Conservation (phyloP, 2,113 vertebrate species). For the Physeter macrocephalus region DNA sequence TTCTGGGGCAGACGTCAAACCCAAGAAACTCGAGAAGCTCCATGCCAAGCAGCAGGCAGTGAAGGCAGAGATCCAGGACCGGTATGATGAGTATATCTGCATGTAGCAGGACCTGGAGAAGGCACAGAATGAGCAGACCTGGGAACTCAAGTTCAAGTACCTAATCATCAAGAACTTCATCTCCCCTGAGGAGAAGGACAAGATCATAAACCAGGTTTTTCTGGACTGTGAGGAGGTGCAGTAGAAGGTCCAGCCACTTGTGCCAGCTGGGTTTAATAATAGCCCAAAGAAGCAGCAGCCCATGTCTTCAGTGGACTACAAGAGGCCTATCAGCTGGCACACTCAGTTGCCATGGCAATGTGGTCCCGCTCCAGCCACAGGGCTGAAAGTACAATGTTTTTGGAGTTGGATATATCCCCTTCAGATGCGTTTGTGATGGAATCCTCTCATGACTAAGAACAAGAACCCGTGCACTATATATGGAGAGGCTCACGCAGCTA, state of each 20-base stretch:
- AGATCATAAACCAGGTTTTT: constrained; percentile 90
- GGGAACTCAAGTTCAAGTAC: constrained; percentile 96
- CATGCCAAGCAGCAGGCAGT: constrained; percentile 90
- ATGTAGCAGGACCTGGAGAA: constrained; percentile 93
- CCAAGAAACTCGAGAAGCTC: constrained; percentile 94
- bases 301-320: constrained; percentile 89
- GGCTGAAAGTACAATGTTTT: constrained; percentile 93
- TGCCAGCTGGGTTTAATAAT: constrained; percentile 44
- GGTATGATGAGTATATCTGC: constrained; percentile 88
- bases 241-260: constrained; percentile 82
- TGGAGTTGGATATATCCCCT: constrained; percentile 91
- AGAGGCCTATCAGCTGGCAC: constrained; percentile 90
- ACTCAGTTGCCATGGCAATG: constrained; percentile 91
- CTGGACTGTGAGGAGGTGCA: constrained; percentile 92
- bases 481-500: constrained; percentile 80
- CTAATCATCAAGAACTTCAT: constrained; percentile 95
- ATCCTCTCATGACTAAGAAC: constrained; percentile 77
- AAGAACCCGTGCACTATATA: constrained; percentile 79
- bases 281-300: constrained; percentile 87
- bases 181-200: constrained; percentile 92
- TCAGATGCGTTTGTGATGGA: constrained; percentile 87
- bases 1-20: constrained; percentile 93
- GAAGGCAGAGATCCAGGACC: constrained; percentile 90
- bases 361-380: constrained; percentile 87
- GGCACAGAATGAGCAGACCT: constrained; percentile 90